Evolutionary conservation across 2,888 invertebrate genomes (phyloP).

Genomic region (Chrysolina haemoptera): DNA sequence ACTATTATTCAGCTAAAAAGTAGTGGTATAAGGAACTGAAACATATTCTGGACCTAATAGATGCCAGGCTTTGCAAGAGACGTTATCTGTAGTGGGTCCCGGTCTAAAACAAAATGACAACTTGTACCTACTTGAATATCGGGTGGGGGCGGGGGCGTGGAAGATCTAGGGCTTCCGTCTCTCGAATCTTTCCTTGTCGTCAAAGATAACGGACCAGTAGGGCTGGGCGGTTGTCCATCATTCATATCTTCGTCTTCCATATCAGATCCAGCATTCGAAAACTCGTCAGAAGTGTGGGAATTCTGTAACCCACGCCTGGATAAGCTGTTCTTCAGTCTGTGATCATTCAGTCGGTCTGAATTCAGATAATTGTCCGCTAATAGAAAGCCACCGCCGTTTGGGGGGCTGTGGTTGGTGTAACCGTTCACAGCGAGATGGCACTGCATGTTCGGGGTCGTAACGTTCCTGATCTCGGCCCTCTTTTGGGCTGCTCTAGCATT

Average conservation of each 20-base stretch:
- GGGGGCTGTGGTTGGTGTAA: constrained; percentile 78
- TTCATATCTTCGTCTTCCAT: constrained; percentile 77
- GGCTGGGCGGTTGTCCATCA: constrained; percentile 75
- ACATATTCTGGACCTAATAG: not conserved
- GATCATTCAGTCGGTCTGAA: constrained; percentile 70
- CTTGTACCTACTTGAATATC: constrained; percentile 65
- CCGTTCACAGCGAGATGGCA: constrained; percentile 77
- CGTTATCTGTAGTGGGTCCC: not conserved
- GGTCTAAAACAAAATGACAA: constrained; percentile 1
- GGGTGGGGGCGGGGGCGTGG: constrained; percentile 59
- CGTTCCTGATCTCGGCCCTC: constrained; percentile 85
- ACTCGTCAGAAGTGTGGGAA: constrained; percentile 79
- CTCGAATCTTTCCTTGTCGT: constrained; percentile 77
- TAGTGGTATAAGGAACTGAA: not conserved
- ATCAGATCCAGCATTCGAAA: constrained; percentile 78
- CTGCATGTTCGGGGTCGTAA: constrained; percentile 72
- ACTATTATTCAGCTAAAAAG: too few species aligned
- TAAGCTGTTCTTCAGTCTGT: constrained; percentile 77
- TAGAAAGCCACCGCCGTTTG: constrained; percentile 76
- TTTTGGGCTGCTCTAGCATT: constrained; percentile 97
- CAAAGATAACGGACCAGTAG: constrained; percentile 79
- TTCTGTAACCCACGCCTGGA: constrained; percentile 73
- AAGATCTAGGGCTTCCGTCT: constrained; percentile 71
- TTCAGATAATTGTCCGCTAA: constrained; percentile 75
- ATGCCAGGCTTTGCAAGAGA: not conserved